Base-by-base conservation (phyloP, 2,888 invertebrate genomes). In the Anthophora plumipes region DNA sequence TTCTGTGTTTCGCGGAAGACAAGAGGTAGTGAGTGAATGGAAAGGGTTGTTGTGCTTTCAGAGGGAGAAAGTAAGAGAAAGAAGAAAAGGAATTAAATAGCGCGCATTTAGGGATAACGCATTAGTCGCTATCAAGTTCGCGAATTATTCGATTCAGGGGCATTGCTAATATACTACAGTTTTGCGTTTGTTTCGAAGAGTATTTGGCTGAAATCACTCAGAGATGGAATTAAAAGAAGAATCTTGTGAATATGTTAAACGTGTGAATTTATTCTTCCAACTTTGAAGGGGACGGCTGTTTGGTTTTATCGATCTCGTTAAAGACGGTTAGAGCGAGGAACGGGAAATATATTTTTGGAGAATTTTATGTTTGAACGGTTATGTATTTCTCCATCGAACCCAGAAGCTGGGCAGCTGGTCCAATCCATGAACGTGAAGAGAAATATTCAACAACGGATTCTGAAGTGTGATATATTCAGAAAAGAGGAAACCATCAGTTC, bases 271-370 rank as follows among this genome's bases (percentile, higher is more conserved):
- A 11, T 39, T 41, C 43, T 48, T 39, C n/a, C 46, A 46, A 39
- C n/a, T 39, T 22, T 46, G 48, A 46, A 43, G 20, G n/a, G n/a
- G 12, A 61, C 57, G 43, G 73, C 60, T 74, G 50, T 66, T 70
- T 72, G 76, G 66, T 71, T 70, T 41, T 31, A 66, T 77, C 54
- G 61, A 78, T 77, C 68, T 78, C 76, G 73, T 78, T 55, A 71
- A 76, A 25, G 25, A 43, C 31, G 52, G 63, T 61, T 74, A 48
- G 22, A 60, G 22, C 54, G 57, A 71, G 48, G 39, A 60, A 68
- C 70, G 75, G 77, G 75, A 72, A 79, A 79, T 85, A 85, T 85
- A 86, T 85, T 85, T 85, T 85, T 85, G 78, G 73, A 85, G 75
- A 81, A 70, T 67, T 83, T 86, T 81, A 71, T 81, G 83, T 85